These are phyloP conservation scores for Drosophila tsacasi DNA, from an alignment of 1,140 invertebrate genomes.

Conservation along the genomic window DNA sequence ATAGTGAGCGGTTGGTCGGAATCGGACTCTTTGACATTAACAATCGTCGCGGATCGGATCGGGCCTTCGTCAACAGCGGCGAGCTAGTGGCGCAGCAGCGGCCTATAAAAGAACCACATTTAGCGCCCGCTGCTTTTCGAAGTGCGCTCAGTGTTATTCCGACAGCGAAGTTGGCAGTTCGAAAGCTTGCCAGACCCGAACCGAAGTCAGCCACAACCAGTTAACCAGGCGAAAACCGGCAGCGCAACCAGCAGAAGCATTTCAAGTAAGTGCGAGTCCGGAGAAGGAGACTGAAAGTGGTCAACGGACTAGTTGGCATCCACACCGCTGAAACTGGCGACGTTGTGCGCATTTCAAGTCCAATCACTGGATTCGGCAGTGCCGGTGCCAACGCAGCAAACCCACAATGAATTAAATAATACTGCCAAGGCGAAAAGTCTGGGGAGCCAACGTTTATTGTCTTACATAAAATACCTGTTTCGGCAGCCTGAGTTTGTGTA, in stretches of 20 bases:
- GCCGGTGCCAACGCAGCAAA: conserved; percentile 62
- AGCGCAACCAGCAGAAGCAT: conserved; percentile 10
- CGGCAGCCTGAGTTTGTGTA: conserved; percentile 6
- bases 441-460: conserved; percentile 42
- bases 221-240: conserved; percentile 43
- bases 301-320: conserved; percentile 15
- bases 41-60: conserved; percentile 60
- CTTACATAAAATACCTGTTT: conserved; percentile 79
- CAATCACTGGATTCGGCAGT: conserved; percentile 12
- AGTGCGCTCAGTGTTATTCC: conserved; percentile 75
- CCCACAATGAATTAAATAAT: conserved; percentile 67
- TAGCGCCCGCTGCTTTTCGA: conserved; percentile 75
- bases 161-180: conserved; percentile 72
- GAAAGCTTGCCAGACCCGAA: conserved; percentile 20
- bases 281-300: conserved; percentile 6
- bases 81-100: conserved; percentile 19
- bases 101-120: conserved; percentile 81
- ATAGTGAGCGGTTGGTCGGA: conserved; percentile 7
- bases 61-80: conserved; percentile 22
- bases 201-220: conserved; percentile 38
- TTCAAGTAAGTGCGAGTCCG: conserved; percentile 37
- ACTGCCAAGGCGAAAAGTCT: conserved; percentile 21
- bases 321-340: conserved; percentile 19
- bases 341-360: conserved; percentile 38
- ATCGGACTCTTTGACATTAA: conserved; percentile 71